These are phyloP conservation scores for Octomys mimax DNA, from an alignment of 2,797 vertebrate genomes.

Conservation along the genomic window DNA sequence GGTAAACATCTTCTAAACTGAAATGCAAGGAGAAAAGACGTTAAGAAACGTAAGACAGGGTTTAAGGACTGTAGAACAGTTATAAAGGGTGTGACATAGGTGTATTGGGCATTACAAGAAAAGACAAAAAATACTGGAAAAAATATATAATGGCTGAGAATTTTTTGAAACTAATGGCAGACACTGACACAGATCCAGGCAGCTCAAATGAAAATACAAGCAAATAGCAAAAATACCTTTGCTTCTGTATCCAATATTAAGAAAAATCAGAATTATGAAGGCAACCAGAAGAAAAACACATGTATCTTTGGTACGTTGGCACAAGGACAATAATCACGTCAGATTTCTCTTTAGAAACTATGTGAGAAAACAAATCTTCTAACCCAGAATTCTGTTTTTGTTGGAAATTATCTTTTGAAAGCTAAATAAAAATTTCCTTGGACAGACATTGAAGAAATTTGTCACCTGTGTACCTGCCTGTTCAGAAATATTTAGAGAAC, in stretches of 20 bases:
- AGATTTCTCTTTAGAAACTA: neutral
- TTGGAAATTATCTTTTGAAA: neutral
- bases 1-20: neutral
- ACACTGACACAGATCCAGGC: neutral
- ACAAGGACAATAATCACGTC: neutral
- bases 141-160: neutral
- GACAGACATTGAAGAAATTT: neutral
- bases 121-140: constrained; percentile 1
- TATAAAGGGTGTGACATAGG: neutral
- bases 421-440: neutral
- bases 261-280: neutral
- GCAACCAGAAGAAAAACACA: neutral
- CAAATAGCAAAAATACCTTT: neutral
- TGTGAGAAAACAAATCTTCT: neutral
- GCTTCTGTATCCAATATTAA: neutral
- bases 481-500: neutral
- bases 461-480: neutral
- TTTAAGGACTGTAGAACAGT: neutral
- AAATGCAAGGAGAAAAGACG: neutral
- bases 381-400: neutral
- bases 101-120: neutral
- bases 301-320: neutral
- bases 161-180: neutral
- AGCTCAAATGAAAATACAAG: neutral
- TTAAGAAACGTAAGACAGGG: neutral